phyloP scores from a whole-genome alignment of 2,888 invertebrate species.

The Xylota sylvarum region DNA sequence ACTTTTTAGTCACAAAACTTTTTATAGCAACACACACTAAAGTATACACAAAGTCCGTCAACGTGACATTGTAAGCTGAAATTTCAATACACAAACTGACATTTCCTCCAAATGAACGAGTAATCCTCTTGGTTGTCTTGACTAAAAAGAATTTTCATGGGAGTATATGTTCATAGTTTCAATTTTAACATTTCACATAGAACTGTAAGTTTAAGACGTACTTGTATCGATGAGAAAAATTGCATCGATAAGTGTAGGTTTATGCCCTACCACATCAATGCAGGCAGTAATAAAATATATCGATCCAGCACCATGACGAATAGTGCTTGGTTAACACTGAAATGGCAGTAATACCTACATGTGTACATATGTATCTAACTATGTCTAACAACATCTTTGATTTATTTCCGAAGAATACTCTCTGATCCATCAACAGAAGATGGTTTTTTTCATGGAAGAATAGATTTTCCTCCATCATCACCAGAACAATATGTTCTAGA shows the following conservation, averaged over 20 bases:
- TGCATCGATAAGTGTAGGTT: no score
- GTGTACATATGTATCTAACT: no score
- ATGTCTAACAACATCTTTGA: slow-evolving; percentile 2
- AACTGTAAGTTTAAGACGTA: neutral
- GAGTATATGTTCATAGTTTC: neutral
- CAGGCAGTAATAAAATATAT: no score
- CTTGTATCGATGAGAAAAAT: no score
- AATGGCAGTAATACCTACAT: neutral
- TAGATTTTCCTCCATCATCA: neutral
- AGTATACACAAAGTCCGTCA: no score
- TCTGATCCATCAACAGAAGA: slow-evolving; percentile 1
- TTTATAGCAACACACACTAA: no score
- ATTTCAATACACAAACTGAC: no score
- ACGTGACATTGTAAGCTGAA: no score
- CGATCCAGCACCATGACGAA: neutral
- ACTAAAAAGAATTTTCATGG: no score
- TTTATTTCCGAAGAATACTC: neutral
- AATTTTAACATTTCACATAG: neutral
- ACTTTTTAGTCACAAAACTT: no score
- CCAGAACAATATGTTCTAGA: neutral
- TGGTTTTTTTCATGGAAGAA: neutral
- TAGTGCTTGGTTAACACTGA: neutral
- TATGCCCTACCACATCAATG: no score
- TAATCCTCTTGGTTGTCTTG: neutral
- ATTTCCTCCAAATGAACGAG: neutral